Conservation (phyloP, 2,113 vertebrate genomes). For the Shinisaurus crocodilurus region DNA sequence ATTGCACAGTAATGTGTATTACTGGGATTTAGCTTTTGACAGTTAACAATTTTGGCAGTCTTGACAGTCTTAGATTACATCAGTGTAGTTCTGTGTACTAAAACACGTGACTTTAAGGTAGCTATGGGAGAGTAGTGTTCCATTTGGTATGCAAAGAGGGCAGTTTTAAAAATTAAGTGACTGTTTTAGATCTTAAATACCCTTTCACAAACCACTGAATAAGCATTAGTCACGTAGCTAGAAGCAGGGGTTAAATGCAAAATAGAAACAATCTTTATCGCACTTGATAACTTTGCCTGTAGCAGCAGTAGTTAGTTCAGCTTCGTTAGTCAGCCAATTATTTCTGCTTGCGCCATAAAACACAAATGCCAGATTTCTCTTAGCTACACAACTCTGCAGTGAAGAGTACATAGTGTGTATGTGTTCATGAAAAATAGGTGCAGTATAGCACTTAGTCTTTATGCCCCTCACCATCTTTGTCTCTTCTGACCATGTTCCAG, state of each 20-base stretch:
- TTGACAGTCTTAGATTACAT: not conserved
- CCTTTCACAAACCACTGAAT: not conserved
- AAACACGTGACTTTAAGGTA: not conserved
- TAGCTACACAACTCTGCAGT: not conserved
- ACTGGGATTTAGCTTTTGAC: not conserved
- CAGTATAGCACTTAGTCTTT: not conserved
- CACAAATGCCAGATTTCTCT: not conserved
- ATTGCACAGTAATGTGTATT: not conserved
- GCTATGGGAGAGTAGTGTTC: not conserved
- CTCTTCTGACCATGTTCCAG: not conserved
- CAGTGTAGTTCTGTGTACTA: not conserved
- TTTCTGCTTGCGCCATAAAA: not conserved
- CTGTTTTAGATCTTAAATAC: not conserved
- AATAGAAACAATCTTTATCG: not conserved
- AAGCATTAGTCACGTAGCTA: not conserved
- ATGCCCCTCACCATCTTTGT: not conserved
- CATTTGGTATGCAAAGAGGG: not conserved
- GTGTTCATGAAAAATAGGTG: not conserved
- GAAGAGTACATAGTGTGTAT: slow-evolving; percentile 10
- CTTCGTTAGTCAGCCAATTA: not conserved
- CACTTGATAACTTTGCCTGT: not conserved
- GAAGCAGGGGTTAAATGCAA: slow-evolving; percentile 21
- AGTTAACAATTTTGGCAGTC: not conserved
- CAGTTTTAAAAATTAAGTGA: not conserved
- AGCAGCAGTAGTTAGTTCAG: not conserved